phyloP scores from a whole-genome alignment of 2,888 invertebrate genomes.

The Stegophylla sp. region DNA sequence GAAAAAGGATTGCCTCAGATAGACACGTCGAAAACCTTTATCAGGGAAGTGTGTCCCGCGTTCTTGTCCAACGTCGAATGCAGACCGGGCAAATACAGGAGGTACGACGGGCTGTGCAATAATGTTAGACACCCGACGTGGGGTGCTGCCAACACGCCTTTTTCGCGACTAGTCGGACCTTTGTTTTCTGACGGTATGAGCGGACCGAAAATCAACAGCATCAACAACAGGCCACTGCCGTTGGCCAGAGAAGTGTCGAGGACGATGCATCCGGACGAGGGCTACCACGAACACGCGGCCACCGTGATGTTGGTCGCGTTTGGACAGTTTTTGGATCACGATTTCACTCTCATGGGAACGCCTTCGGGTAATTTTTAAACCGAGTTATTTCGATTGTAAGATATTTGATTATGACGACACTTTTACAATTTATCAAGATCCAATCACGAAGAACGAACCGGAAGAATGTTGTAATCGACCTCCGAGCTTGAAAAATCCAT shows the following conservation, averaged over 20 bases:
- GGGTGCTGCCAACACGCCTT: conserved; percentile 87
- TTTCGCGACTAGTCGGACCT: conserved; percentile 81
- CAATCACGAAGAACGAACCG: conserved; percentile 85
- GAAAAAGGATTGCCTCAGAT: conserved; percentile 86
- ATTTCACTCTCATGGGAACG: conserved; percentile 86
- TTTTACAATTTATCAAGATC: conserved; percentile 69
- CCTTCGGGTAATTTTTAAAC: conserved; percentile 74
- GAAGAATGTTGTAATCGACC: conserved; percentile 88
- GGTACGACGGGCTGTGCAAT: conserved; percentile 87
- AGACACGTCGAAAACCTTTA: conserved; percentile 85
- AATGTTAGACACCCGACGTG: conserved; percentile 88
- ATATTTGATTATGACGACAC: neutral
- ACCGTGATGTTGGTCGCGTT: conserved; percentile 93
- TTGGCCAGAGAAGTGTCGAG: conserved; percentile 84
- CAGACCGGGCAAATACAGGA: conserved; percentile 84
- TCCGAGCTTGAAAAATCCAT: conserved; percentile 83
- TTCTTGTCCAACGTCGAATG: conserved; percentile 88
- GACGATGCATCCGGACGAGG: conserved; percentile 91
- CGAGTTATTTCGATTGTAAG: neutral
- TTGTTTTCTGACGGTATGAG: conserved; percentile 85
- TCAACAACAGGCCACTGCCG: conserved; percentile 77
- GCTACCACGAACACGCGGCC: conserved; percentile 91
- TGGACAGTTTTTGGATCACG: conserved; percentile 96
- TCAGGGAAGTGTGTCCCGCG: conserved; percentile 86
- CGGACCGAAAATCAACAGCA: conserved; percentile 80